Conservation (phyloP, 2,888 invertebrate genomes). For the Drosophila eohydei region DNA sequence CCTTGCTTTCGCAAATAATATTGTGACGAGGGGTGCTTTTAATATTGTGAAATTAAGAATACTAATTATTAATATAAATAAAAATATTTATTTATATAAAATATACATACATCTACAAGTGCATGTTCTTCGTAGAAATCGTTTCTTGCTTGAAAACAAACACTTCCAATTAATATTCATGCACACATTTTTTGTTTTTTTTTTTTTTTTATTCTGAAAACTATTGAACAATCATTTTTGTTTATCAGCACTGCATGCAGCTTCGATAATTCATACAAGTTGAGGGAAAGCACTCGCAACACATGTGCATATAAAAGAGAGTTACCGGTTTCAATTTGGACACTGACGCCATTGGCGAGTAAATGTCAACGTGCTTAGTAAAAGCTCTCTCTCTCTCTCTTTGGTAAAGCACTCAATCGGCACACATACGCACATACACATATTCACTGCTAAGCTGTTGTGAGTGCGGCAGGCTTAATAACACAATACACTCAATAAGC, state of each 20-base stretch:
- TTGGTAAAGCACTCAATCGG: background rate
- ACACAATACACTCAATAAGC: background rate
- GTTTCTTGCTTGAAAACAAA: too few relatives aligned
- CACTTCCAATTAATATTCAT: too few relatives aligned
- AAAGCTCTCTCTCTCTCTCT: background rate
- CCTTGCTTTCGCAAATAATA: background rate
- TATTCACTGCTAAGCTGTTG: constrained; percentile 12
- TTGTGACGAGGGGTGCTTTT: background rate
- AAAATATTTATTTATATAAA: background rate
- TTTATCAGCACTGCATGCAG: too few relatives aligned
- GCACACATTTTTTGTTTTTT: background rate
- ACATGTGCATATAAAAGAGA: background rate
- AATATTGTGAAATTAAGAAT: background rate
- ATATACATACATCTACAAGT: background rate
- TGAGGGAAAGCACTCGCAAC: background rate
- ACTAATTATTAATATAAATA: too few relatives aligned
- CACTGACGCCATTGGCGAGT: background rate
- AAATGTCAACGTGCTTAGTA: background rate
- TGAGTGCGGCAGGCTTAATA: background rate
- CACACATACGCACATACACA: background rate
- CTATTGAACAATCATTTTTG: background rate
- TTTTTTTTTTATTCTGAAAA: background rate
- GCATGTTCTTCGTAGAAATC: too few relatives aligned
- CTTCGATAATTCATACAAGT: background rate
- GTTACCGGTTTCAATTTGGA: background rate